phyloP scores from a whole-genome alignment of 1,140 invertebrate species.

The Agrilus planipennis region DNA sequence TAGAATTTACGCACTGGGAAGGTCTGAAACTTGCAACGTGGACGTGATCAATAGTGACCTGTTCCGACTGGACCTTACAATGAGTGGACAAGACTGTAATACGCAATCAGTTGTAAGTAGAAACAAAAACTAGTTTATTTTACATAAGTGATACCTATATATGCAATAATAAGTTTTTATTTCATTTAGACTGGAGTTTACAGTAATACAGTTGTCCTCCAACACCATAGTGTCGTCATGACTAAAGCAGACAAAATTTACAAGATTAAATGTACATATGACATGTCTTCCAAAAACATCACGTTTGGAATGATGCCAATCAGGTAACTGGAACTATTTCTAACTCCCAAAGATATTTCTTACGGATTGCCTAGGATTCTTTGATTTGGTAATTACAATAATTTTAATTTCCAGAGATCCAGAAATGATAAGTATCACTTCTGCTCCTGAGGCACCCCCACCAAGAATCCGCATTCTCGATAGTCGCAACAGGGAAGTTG shows the following conservation, averaged over 20 bases:
- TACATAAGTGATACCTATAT: constrained; percentile 1
- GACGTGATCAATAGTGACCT: constrained; percentile 85
- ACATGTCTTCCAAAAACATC: constrained; percentile 92
- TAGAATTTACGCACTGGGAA: constrained; percentile 81
- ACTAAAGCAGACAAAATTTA: constrained; percentile 95
- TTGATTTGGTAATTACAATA: background rate
- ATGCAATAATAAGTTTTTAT: constrained; percentile 5
- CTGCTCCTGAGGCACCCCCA: constrained; percentile 84
- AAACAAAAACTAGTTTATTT: background rate
- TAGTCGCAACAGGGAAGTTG: constrained; percentile 71
- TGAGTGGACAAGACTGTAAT: constrained; percentile 89
- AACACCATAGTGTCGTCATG: constrained; percentile 93
- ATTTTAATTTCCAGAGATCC: constrained; percentile 53
- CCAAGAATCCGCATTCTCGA: constrained; percentile 88
- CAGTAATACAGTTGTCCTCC: constrained; percentile 87
- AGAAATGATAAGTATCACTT: constrained; percentile 91
- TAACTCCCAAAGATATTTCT: background rate
- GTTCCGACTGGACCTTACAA: constrained; percentile 82
- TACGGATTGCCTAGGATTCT: constrained; percentile 1
- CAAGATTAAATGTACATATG: constrained; percentile 92
- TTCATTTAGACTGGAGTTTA: constrained; percentile 75
- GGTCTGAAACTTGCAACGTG: constrained; percentile 90
- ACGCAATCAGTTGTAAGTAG: constrained; percentile 76
- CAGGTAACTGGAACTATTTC: constrained; percentile 40
- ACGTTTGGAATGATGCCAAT: constrained; percentile 97